Percentiles rank a stretch among this genome's conserved stretches.
Conservation (phyloP, 53 echinoderm and acorn worm genomes). For the Crossaster papposus region DNA sequence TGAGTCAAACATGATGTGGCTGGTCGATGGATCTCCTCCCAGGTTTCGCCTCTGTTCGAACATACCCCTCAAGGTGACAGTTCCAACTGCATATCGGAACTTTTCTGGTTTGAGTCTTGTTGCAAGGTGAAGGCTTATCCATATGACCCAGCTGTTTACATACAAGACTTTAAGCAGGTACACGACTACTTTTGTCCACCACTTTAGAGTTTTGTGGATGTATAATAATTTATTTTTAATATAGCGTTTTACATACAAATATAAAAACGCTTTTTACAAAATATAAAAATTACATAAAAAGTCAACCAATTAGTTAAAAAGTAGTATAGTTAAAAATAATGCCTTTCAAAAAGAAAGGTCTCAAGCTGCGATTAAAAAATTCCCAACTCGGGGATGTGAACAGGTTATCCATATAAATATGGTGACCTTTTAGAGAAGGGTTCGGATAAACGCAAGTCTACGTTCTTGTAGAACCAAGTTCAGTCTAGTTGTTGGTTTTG, state of each 20-base stretch:
- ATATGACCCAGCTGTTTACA: constrained; percentile 19
- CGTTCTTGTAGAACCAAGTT: not conserved
- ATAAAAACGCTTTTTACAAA: not conserved
- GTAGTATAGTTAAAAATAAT: too few relatives aligned
- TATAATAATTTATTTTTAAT: constrained; percentile 4
- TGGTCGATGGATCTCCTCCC: constrained; percentile 46
- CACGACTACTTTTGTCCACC: constrained; percentile 34
- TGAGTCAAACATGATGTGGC: constrained; percentile 23
- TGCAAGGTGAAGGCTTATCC: constrained; percentile 8
- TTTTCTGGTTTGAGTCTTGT: constrained; percentile 12
- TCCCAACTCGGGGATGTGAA: not conserved
- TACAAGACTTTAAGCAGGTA: constrained; percentile 25
- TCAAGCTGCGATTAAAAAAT: too few relatives aligned
- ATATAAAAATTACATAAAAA: too few relatives aligned
- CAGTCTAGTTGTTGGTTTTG: not conserved
- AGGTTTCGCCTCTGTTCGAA: constrained; percentile 8
- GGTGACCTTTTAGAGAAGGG: not conserved
- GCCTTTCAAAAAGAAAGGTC: too few relatives aligned
- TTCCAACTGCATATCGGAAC: constrained; percentile 19
- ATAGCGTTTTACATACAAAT: too few relatives aligned
- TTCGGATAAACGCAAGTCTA: not conserved
- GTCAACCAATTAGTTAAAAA: too few relatives aligned
- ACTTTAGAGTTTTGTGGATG: constrained; percentile 42
- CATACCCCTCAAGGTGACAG: constrained; percentile 23
- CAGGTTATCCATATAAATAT: not conserved